Conservation (phyloP, 1,140 invertebrate species). For the Lucilia cuprina region DNA sequence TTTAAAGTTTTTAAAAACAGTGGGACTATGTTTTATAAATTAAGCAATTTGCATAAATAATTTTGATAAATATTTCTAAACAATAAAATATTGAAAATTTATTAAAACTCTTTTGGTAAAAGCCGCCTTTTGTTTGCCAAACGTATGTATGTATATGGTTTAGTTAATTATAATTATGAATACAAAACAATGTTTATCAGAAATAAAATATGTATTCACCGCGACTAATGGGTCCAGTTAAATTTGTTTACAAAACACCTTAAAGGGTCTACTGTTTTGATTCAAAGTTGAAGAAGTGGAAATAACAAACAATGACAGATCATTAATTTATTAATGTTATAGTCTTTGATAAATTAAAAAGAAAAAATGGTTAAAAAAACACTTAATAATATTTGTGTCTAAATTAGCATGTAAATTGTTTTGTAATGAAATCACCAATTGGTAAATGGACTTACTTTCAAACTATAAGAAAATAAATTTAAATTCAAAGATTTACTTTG, state of each 20-base stretch:
- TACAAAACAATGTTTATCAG: too few relatives aligned
- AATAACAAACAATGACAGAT: not conserved
- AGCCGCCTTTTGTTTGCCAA: too few relatives aligned
- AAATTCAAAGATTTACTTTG: too few relatives aligned
- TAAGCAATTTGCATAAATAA: conserved; percentile 3
- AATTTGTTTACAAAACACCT: not conserved
- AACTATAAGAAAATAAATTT: too few relatives aligned
- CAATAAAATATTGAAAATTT: not conserved
- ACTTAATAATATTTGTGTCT: too few relatives aligned
- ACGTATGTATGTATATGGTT: not conserved
- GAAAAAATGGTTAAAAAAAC: too few relatives aligned
- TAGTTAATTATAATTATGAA: not conserved
- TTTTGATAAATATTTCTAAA: not conserved
- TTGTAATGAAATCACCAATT: too few relatives aligned
- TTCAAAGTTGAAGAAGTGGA: not conserved
- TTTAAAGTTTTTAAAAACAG: not conserved
- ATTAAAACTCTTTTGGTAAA: too few relatives aligned
- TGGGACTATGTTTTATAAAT: not conserved
- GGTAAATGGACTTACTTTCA: too few relatives aligned
- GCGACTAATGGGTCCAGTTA: conserved; percentile 1
- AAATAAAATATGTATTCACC: not conserved
- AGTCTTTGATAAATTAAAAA: too few relatives aligned
- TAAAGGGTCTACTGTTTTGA: not conserved
- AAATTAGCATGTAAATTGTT: too few relatives aligned
- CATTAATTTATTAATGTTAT: not conserved